These are phyloP conservation scores for Protobothrops flavoviridis DNA, from an alignment of 2,113 vertebrate genomes.

Conservation along the genomic window DNA sequence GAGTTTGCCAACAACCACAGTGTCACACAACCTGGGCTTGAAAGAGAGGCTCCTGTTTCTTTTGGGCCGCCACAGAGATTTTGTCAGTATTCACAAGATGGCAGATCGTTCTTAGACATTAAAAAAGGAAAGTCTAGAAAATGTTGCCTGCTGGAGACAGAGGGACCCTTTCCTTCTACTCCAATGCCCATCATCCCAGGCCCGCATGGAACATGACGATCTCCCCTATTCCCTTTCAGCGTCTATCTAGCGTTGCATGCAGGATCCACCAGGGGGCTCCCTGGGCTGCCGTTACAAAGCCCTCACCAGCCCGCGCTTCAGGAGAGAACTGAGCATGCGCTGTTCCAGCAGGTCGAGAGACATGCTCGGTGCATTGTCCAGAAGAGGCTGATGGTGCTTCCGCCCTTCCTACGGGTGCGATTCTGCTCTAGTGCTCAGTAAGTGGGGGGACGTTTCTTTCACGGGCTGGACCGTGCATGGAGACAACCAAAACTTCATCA, in stretches of 20 bases:
- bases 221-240: fast-evolving
- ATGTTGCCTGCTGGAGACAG: no score
- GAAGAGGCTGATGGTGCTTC: fast-evolving
- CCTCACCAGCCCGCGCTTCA: neutral
- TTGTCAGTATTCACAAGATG: neutral
- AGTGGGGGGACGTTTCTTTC: neutral
- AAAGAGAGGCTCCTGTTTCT: neutral
- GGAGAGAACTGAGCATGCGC: neutral
- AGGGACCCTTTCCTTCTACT: no score
- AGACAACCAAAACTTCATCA: neutral
- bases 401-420: neutral
- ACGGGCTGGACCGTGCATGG: neutral
- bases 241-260: neutral
- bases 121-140: neutral
- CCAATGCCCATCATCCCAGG: no score
- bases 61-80: neutral
- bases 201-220: no score
- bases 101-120: neutral
- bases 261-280: neutral
- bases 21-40: neutral
- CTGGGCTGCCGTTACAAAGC: no score
- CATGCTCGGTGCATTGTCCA: neutral
- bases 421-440: no score
- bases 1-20: neutral
- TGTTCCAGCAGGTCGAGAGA: neutral